Percentiles rank a stretch among this genome's conserved stretches.
phyloP scores from a whole-genome alignment of 2,888 invertebrate genomes.

The Epiblema foenella region DNA sequence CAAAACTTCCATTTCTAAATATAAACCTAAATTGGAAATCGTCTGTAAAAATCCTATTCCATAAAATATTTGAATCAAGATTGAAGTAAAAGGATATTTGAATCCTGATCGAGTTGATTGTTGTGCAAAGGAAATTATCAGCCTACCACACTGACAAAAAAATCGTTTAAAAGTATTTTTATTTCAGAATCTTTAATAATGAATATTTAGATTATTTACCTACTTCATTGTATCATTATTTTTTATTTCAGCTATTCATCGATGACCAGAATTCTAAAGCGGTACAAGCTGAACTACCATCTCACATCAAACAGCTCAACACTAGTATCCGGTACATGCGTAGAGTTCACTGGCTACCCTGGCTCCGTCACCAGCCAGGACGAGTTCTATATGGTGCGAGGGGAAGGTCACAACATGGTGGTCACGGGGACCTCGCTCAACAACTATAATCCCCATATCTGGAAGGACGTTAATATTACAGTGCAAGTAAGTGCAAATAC shows the following conservation, averaged over 20 bases:
- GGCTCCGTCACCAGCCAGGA: constrained; percentile 92
- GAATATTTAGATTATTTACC: too few species aligned
- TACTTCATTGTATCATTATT: constrained; percentile 3
- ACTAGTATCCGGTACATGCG: constrained; percentile 87
- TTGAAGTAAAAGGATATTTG: too few species aligned
- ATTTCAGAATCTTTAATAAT: not conserved
- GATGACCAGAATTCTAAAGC: constrained; percentile 94
- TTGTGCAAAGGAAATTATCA: too few species aligned
- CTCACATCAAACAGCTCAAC: constrained; percentile 78
- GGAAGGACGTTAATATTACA: constrained; percentile 87
- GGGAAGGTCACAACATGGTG: constrained; percentile 84
- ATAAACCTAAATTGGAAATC: too few species aligned
- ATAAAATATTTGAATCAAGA: too few species aligned
- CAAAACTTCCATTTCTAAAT: too few species aligned
- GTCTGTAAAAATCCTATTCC: too few species aligned
- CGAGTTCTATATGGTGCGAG: constrained; percentile 90
- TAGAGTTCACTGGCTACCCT: constrained; percentile 93
- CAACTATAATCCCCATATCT: constrained; percentile 89
- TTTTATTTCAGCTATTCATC: constrained; percentile 86
- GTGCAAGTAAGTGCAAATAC: constrained; percentile 77
- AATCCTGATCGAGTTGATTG: too few species aligned
- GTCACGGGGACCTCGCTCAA: constrained; percentile 92
- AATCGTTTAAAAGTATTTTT: not conserved
- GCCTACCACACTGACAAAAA: not conserved
- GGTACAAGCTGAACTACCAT: constrained; percentile 92